Base-by-base conservation (phyloP, 2,797 vertebrate genomes). In the Neostethus bicornis region DNA sequence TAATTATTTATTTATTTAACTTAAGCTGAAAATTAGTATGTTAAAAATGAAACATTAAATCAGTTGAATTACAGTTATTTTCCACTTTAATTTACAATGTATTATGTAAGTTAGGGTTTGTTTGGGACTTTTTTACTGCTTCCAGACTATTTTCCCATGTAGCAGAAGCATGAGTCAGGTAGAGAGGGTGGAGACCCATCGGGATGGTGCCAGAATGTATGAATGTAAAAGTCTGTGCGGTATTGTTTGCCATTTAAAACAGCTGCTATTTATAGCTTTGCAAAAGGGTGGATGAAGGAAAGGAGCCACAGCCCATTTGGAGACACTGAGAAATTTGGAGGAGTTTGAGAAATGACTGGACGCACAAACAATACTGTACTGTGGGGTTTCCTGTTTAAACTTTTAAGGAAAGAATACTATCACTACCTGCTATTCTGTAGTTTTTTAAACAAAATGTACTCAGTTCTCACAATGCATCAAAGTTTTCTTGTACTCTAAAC, bases 191-290 rank as follows among this genome's bases (percentile, higher is more conserved):
- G 81, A 66, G 63, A 65, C 26, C 52, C 32, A 49, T 77, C 20
- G 43, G 75, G 43, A 61, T 7, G 1, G 29, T 52, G 75, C 86
- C 81, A 86, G 84, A 85, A 88, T 81, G 77, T 70, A 71, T 85
- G 81, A 89, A 85, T 85, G 70, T 75, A 72, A 71, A 79, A 77
- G 61, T 47, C 50, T 72, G 63, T 56, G 21, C 61, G 67, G 70
- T 66, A 85, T 86, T 84, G 78, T 85, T 84, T 73, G 72, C 65
- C 70, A 55, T 65, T 61, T 67, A 61, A 73, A 88, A 84, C 74
- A 78, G 60, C 63, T 80, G 79, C 79, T 89, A 91, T 89, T 88
- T 85, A 87, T 89, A 90, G 85, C 69, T 82, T 69, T 84, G 61
- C 70, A 74, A 85, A 83, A 79, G 71, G 73, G 68, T 77, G 73